phyloP scores from a whole-genome alignment of 2,113 vertebrate species.

The Phylloscopus trochiloides region DNA sequence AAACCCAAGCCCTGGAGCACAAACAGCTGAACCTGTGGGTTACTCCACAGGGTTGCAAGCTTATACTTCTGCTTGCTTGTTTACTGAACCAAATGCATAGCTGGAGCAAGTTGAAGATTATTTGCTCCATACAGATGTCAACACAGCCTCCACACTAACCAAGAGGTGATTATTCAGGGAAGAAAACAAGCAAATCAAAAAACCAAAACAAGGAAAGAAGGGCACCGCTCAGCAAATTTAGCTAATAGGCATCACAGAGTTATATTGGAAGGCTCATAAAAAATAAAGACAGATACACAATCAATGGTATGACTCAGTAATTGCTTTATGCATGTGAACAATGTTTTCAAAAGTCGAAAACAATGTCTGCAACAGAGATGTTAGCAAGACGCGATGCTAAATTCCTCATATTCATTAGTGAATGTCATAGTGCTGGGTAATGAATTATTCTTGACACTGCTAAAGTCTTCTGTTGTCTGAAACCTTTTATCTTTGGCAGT shows the following conservation, averaged over 20 bases:
- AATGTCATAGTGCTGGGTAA: constrained; percentile 29
- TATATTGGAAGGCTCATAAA: not conserved
- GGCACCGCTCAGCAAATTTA: constrained; percentile 1
- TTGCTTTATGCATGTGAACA: constrained; percentile 24
- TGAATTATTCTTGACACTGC: constrained; percentile 34
- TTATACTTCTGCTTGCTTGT: not conserved
- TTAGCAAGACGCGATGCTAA: not conserved
- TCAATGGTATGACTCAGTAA: constrained; percentile 33
- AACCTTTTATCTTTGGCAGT: constrained; percentile 52
- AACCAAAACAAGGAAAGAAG: not conserved
- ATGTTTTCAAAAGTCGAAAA: constrained; percentile 20
- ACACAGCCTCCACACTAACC: not conserved
- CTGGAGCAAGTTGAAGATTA: not conserved
- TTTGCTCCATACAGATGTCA: not conserved
- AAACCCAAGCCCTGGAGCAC: not conserved
- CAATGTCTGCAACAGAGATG: constrained; percentile 29
- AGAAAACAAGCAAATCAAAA: not conserved
- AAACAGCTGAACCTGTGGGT: not conserved
- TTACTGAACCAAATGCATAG: not conserved
- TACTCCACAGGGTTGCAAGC: not conserved
- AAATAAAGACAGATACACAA: constrained; percentile 17
- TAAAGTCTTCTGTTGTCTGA: constrained; percentile 48
- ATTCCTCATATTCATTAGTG: constrained; percentile 39
- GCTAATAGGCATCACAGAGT: constrained; percentile 11
- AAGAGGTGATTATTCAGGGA: constrained; percentile 2